phyloP scores from a whole-genome alignment of 2,797 vertebrate species.

The Tenualosa thibaudeaui region DNA sequence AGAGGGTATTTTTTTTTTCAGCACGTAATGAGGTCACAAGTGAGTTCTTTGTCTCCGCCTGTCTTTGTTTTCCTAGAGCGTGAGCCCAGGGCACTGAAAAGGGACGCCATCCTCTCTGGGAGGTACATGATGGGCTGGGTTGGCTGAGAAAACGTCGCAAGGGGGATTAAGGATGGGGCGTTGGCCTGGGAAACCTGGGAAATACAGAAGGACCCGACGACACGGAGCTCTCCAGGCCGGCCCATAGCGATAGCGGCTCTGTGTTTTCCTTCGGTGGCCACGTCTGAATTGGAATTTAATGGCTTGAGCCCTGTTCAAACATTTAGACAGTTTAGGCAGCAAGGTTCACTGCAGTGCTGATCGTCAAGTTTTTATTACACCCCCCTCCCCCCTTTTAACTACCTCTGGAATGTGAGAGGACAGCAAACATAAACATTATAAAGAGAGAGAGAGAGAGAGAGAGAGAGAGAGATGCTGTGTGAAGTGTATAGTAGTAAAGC shows the following conservation, averaged over 20 bases:
- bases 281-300: slow-evolving; percentile 51
- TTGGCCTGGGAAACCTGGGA: slow-evolving; percentile 32
- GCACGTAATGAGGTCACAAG: slow-evolving; percentile 31
- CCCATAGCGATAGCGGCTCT: background rate
- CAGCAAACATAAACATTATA: slow-evolving; percentile 24
- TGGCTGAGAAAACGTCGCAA: background rate
- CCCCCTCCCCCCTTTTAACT: background rate
- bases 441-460: background rate
- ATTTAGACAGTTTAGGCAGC: slow-evolving; percentile 33
- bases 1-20: background rate
- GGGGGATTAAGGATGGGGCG: background rate
- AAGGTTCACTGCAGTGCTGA: background rate
- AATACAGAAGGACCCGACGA: background rate
- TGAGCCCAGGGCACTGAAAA: slow-evolving; percentile 27
- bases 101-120: background rate
- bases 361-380: background rate
- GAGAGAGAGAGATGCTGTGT: background rate
- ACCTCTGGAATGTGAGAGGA: slow-evolving; percentile 40
- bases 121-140: background rate
- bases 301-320: slow-evolving; percentile 56
- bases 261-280: slow-evolving; percentile 22
- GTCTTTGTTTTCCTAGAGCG: slow-evolving; percentile 50
- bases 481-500: background rate
- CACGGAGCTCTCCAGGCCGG: background rate
- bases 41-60: slow-evolving; percentile 47